phyloP scores from a whole-genome alignment of 2,888 invertebrate species.

The Rapana venosa region DNA sequence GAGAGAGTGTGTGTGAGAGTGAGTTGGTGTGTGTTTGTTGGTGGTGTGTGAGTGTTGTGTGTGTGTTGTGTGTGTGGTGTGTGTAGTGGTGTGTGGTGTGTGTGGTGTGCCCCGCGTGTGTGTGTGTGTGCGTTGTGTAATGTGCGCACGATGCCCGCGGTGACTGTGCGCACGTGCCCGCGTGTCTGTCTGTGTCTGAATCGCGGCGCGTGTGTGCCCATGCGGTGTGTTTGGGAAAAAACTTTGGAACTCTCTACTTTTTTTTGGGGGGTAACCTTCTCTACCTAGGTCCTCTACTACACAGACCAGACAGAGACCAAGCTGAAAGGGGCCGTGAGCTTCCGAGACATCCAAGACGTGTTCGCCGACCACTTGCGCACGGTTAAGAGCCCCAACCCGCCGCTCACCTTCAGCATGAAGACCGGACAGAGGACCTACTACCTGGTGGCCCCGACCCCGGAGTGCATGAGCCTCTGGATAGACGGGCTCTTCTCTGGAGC shows the following conservation, averaged over 20 bases:
- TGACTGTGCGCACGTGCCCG: no score
- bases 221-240: not conserved
- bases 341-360: constrained; percentile 3
- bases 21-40: not conserved
- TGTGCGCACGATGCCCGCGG: no score
- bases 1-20: not conserved
- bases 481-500: not conserved
- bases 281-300: not conserved
- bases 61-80: not conserved
- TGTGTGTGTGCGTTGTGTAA: no score
- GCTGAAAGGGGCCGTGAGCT: not conserved
- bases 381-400: not conserved
- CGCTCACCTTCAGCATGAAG: constrained; percentile 15
- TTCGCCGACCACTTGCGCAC: constrained; percentile 5
- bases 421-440: not conserved
- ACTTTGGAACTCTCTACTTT: not conserved
- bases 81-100: not conserved
- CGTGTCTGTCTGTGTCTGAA: no score
- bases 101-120: not conserved
- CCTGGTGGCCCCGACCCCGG: not conserved
- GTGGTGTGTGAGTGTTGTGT: not conserved
- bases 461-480: constrained; percentile 17
- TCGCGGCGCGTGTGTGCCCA: no score
- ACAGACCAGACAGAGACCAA: not conserved
- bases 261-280: not conserved